Base-by-base conservation (phyloP, 2,888 invertebrate genomes). In the Cantharis rustica region DNA sequence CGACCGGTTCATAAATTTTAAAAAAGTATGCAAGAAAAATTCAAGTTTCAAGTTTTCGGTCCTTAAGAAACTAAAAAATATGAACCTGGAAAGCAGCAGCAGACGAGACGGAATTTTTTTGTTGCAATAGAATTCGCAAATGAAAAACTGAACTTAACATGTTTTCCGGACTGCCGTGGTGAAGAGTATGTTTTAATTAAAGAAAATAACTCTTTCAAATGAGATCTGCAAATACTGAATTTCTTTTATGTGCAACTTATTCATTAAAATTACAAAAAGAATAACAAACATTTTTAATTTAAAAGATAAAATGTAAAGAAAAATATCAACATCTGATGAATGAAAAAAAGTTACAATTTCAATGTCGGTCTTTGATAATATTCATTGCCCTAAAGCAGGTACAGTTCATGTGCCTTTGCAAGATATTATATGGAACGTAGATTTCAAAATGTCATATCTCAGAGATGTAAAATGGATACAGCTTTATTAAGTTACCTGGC, bases 381-480 rank as follows among this genome's bases (percentile, higher is more conserved):
- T 31, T 47, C 47, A 68, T 68, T 20, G 73, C 73, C 73, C 47
- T 5, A 47, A 23, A 61, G 73, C 68, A 15, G 23, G 61, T 17
- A 73, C 73, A 62, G 68, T 73, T 73, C 73, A 73, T 69, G 69
- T 68, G 73, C 69, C 62, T 69, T 69, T 27, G 16, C 62, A 62
- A 69, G 68, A 20, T 64, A 64, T 64, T 64, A 17, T 20, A 66
- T 47, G n/a, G 23, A n/a, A 66, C 16, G 23, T 66, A 20, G 64
- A 20, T 20, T 20, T 3, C 64, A 66, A 15, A 66, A 66, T 20
- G n/a, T 47, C n/a, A n/a, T 23, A 10, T 11, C 4, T 66, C 10
- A n/a, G 64, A n/a, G 47, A 47, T 47, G n/a, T 23, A n/a, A 66
- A 66, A 66, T 66, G 11, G 31, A 66, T 64, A 63, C 63, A 63